phyloP scores from a whole-genome alignment of 2,113 vertebrate species.

The Pipra filicauda region DNA sequence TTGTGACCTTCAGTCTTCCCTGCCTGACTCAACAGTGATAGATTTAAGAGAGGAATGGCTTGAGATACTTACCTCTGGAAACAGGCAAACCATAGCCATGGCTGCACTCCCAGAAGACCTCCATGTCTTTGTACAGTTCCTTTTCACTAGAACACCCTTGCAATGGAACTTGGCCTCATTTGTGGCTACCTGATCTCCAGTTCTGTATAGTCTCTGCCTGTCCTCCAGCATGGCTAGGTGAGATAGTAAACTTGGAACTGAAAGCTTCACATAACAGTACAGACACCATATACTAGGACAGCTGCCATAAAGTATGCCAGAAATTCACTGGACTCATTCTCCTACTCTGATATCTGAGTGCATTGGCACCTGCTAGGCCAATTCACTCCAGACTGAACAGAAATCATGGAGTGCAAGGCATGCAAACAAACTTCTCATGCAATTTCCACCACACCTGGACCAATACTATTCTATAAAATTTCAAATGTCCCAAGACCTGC shows the following conservation, averaged over 20 bases:
- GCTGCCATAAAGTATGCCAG: not conserved
- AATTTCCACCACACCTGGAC: not conserved
- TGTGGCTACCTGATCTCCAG: not conserved
- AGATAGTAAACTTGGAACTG: not conserved
- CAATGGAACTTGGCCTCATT: not conserved
- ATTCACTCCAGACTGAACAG: not conserved
- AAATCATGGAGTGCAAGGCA: not conserved
- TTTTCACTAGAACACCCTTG: not conserved
- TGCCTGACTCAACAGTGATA: not conserved
- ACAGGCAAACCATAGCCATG: not conserved
- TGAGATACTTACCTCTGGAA: not conserved
- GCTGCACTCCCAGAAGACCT: not conserved
- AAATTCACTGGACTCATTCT: not conserved
- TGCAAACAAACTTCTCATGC: not conserved
- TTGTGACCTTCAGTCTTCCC: not conserved
- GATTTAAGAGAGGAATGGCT: not conserved
- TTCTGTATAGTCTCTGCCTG: not conserved
- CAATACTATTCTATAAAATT: not conserved
- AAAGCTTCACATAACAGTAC: not conserved
- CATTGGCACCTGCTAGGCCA: not conserved
- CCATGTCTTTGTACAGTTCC: not conserved
- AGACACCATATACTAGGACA: not conserved
- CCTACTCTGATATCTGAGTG: not conserved
- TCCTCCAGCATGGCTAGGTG: not conserved
- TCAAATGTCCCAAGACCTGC: not conserved